Conservation (phyloP, 1,140 invertebrate species). For the Agraylea sexmaculata region DNA sequence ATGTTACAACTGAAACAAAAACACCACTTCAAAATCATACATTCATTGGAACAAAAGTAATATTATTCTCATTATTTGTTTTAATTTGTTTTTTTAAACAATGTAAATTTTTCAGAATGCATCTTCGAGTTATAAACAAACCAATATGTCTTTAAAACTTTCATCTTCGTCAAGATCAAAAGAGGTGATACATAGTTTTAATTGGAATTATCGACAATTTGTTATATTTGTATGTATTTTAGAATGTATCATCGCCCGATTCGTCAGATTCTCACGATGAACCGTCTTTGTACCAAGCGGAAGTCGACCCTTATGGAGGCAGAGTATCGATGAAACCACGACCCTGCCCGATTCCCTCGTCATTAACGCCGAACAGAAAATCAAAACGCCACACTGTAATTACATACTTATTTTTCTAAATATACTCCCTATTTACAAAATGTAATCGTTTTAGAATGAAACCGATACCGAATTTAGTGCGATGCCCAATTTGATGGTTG, state of each 20-base stretch:
- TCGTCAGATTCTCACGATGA: slow-evolving; percentile 16
- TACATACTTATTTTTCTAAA: neutral
- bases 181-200: neutral
- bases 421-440: neutral
- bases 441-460: slow-evolving; percentile 13
- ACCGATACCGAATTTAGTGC: slow-evolving; percentile 17
- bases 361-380: slow-evolving; percentile 6
- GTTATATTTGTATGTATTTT: neutral
- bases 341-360: neutral
- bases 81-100: neutral
- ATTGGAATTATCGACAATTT: neutral
- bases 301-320: slow-evolving; percentile 17
- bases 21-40: no score
- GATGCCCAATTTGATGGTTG: no score
- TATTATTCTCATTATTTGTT: no score
- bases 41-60: no score
- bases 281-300: slow-evolving; percentile 17
- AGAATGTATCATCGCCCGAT: slow-evolving; percentile 15
- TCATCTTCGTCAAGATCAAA: neutral
- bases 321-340: slow-evolving; percentile 15
- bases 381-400: slow-evolving; percentile 5
- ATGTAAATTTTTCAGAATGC: neutral
- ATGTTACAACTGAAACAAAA: no score
- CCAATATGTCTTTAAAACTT: neutral
- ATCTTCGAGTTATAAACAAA: neutral